These are phyloP conservation scores for Pheosia tremula DNA, from an alignment of 2,888 invertebrate genomes.

Conservation along the genomic window DNA sequence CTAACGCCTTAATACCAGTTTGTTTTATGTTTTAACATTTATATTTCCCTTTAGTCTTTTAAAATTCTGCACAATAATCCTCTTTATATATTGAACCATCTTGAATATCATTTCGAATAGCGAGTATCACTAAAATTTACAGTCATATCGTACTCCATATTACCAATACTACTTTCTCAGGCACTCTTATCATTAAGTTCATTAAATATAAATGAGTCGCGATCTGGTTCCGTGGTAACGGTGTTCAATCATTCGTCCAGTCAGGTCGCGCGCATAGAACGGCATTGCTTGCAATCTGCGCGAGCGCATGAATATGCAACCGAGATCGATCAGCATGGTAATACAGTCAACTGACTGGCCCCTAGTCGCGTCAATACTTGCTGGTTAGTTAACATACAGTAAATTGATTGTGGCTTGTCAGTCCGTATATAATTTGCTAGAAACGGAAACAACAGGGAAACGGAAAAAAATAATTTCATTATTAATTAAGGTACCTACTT, in stretches of 20 bases:
- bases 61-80: too few species aligned
- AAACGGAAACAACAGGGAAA: too few species aligned
- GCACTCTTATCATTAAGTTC: conserved; percentile 1
- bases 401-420: not conserved
- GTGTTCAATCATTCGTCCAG: conserved; percentile 36
- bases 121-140: too few species aligned
- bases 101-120: too few species aligned
- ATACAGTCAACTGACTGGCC: conserved; percentile 46
- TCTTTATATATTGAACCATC: too few species aligned
- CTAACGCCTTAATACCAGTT: too few species aligned
- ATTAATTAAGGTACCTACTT: too few species aligned
- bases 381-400: not conserved
- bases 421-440: not conserved
- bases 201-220: conserved; percentile 1
- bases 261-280: conserved; percentile 35
- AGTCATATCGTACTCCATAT: too few species aligned
- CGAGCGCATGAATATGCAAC: conserved; percentile 55
- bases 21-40: too few species aligned
- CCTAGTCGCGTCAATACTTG: conserved; percentile 36
- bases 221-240: conserved; percentile 25
- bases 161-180: not conserved
- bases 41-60: too few species aligned
- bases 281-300: conserved; percentile 36
- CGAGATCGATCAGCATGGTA: conserved; percentile 60
- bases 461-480: too few species aligned